Evolutionary conservation across 2,113 vertebrate genomes (phyloP).

Genomic region (Actinemys pallida): DNA sequence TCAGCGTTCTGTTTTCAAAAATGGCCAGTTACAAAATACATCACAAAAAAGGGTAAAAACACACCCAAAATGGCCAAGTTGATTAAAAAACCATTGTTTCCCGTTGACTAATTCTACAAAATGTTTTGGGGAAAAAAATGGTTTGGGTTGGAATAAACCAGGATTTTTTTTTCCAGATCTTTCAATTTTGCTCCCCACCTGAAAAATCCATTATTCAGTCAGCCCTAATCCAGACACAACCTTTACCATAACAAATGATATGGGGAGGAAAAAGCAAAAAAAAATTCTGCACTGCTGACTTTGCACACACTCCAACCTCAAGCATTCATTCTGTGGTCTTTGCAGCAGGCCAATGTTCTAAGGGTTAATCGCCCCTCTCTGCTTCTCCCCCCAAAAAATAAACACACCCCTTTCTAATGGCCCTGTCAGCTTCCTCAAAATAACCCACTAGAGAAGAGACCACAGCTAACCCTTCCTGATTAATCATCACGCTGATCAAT

Average conservation of each 20-base stretch:
- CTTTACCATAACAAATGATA: neutral
- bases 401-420: neutral
- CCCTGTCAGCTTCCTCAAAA: neutral
- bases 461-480: neutral
- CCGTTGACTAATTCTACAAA: no score
- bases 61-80: no score
- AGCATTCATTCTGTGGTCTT: neutral
- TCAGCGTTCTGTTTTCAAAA: no score
- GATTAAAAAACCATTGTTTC: no score
- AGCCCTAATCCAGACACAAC: neutral
- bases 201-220: no score
- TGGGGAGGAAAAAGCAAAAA: neutral
- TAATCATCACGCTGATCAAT: fast-evolving
- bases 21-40: no score
- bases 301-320: neutral
- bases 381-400: neutral
- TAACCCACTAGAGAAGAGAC: neutral
- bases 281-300: neutral
- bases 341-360: fast-evolving
- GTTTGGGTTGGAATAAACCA: no score
- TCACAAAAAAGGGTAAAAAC: no score
- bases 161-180: no score
- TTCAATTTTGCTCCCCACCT: no score
- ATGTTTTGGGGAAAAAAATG: no score
- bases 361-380: neutral